These are phyloP conservation scores for Agriotes lineatus DNA, from an alignment of 2,888 invertebrate genomes.

Conservation along the genomic window DNA sequence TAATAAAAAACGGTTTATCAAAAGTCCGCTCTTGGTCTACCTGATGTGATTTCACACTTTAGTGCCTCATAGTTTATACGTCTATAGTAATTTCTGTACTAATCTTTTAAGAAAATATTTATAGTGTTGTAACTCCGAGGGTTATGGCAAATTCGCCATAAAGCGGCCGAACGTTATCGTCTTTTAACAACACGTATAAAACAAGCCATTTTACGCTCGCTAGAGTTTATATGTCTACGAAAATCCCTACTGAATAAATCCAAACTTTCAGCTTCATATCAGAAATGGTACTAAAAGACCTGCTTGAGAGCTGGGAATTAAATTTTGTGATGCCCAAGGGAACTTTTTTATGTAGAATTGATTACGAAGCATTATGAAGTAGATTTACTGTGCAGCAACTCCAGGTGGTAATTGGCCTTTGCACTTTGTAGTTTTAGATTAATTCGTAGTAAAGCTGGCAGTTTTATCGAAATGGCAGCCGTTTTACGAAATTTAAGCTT, in stretches of 20 bases:
- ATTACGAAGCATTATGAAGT: neutral
- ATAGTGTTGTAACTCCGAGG: neutral
- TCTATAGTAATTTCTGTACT: neutral
- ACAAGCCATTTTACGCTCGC: constrained; percentile 7
- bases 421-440: too few relatives aligned
- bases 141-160: neutral
- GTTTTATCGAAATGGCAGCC: too few relatives aligned
- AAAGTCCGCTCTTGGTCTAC: too few relatives aligned
- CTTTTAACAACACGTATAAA: constrained; percentile 11
- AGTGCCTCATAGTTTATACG: neutral
- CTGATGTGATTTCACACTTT: too few relatives aligned
- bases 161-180: neutral
- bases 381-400: too few relatives aligned
- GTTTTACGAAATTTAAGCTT: too few relatives aligned
- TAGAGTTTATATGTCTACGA: neutral
- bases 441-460: too few relatives aligned
- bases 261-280: constrained; percentile 7
- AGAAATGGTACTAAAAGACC: constrained; percentile 3
- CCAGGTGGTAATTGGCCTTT: neutral
- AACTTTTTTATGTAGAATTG: neutral
- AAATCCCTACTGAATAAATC: neutral
- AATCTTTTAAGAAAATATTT: neutral
- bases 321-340: neutral
- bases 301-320: constrained; percentile 2
- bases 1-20: too few relatives aligned